A percentile compares a stretch with the other conserved stretches of the same genome.
These are phyloP conservation scores for Candidula unifasciata DNA, from an alignment of 2,888 invertebrate genomes.

Conservation along the genomic window DNA sequence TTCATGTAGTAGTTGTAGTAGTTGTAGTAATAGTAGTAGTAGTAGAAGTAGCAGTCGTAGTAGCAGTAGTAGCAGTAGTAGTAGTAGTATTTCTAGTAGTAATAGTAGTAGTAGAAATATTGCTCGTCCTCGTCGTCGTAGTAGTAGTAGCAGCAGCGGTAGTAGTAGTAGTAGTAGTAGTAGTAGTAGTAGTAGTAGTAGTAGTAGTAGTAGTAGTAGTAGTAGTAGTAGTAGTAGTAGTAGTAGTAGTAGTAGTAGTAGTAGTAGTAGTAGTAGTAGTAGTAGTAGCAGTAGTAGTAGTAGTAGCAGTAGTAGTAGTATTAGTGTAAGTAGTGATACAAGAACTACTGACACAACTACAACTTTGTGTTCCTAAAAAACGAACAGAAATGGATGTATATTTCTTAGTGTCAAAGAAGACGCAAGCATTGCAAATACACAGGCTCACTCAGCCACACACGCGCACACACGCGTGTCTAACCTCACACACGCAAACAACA, in stretches of 20 bases:
- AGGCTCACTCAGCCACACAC: no score
- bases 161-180: conserved; percentile 17
- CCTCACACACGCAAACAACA: no score
- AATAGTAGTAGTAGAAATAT: no score
- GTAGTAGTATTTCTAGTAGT: conserved; percentile 5
- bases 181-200: conserved; percentile 10
- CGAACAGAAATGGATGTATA: no score
- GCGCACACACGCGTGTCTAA: no score
- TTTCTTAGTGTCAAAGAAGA: no score
- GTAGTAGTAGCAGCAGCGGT: not conserved
- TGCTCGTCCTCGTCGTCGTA: no score
- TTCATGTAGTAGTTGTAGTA: no score
- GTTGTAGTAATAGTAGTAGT: not conserved
- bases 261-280: conserved; percentile 6
- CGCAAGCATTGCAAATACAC: no score
- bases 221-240: conserved; percentile 10
- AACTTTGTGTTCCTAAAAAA: no score
- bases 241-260: conserved; percentile 21
- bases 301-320: conserved; percentile 12
- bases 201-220: not conserved
- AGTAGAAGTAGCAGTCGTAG: conserved; percentile 1
- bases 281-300: conserved; percentile 1
- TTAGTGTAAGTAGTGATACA: not conserved
- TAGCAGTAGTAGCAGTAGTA: conserved; percentile 13
- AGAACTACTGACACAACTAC: no score